Evolutionary conservation across 2,113 vertebrate species (phyloP).

Genomic region (Toxotes chatareus): DNA sequence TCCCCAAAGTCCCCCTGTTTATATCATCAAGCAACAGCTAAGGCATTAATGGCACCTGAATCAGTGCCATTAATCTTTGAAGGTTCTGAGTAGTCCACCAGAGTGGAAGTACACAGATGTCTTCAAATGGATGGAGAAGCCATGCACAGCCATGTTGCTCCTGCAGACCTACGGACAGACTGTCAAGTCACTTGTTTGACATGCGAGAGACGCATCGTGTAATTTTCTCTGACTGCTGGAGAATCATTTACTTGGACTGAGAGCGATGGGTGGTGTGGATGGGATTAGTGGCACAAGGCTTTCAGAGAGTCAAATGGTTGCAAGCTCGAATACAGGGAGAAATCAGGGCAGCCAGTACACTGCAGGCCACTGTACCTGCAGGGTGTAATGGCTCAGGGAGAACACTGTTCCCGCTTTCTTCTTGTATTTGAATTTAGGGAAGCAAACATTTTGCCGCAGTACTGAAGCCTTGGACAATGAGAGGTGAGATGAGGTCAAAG

Average conservation of each 20-base stretch:
- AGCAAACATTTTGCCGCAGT: conserved; percentile 20
- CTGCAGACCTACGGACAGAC: neutral
- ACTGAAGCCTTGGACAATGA: conserved; percentile 22
- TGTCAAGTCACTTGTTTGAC: conserved; percentile 31
- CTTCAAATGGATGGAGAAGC: conserved; percentile 76
- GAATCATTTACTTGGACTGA: neutral
- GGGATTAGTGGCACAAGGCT: conserved; percentile 41
- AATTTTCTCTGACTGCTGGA: conserved; percentile 12
- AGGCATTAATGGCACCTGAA: conserved; percentile 72
- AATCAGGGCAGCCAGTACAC: neutral
- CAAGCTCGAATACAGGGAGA: conserved; percentile 42
- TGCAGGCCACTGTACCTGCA: neutral
- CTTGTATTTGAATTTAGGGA: conserved; percentile 22
- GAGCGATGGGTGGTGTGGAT: conserved; percentile 28
- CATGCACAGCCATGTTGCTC: conserved; percentile 67
- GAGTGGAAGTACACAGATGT: conserved; percentile 74
- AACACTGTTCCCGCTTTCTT: conserved; percentile 14
- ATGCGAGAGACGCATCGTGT: conserved; percentile 41
- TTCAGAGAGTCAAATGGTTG: conserved; percentile 38
- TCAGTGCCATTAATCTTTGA: conserved; percentile 77
- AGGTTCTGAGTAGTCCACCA: conserved; percentile 76
- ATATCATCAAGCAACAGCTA: conserved; percentile 42
- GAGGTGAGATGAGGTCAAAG: neutral
- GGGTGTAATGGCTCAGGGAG: neutral
- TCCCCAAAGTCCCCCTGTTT: neutral